A percentile compares a stretch with the other conserved stretches of the same genome.
Conservation (phyloP, 2,888 invertebrate genomes). For the Penaeus monodon region DNA sequence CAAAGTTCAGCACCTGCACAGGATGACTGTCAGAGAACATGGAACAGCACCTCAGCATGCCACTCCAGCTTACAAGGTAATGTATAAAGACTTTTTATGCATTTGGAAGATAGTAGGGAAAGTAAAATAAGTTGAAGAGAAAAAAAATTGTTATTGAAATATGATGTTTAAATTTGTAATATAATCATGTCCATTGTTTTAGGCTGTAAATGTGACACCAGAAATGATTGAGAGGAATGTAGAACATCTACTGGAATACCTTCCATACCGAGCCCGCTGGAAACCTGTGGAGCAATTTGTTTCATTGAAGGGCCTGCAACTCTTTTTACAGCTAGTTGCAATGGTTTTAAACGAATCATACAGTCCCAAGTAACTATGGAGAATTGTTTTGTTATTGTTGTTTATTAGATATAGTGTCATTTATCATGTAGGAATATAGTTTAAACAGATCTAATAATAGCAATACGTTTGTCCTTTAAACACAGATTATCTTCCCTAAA, state of each 20-base stretch:
- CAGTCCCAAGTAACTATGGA: constrained; percentile 49
- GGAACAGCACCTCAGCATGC: constrained; percentile 68
- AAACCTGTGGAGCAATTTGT: constrained; percentile 88
- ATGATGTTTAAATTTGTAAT: too few relatives aligned
- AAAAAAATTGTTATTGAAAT: too few relatives aligned
- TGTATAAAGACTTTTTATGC: not conserved
- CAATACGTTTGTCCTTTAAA: not conserved
- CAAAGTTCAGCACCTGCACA: constrained; percentile 80
- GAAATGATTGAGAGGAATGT: constrained; percentile 91
- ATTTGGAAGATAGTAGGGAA: not conserved
- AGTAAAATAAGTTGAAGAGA: too few relatives aligned
- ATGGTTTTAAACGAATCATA: constrained; percentile 59
- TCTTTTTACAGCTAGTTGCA: constrained; percentile 84
- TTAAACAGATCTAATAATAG: not conserved
- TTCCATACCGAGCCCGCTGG: constrained; percentile 86
- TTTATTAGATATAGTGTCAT: not conserved
- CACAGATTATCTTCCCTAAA: not conserved
- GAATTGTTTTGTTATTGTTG: not conserved
- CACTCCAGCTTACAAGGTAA: constrained; percentile 72
- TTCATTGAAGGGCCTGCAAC: constrained; percentile 81
- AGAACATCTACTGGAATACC: constrained; percentile 81
- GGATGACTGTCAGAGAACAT: constrained; percentile 68
- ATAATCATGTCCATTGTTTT: constrained; percentile 44
- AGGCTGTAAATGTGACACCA: constrained; percentile 75
- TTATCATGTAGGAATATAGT: too few relatives aligned